Conservation (phyloP, 2,113 vertebrate species). For the Epinephelus fuscoguttatus region DNA sequence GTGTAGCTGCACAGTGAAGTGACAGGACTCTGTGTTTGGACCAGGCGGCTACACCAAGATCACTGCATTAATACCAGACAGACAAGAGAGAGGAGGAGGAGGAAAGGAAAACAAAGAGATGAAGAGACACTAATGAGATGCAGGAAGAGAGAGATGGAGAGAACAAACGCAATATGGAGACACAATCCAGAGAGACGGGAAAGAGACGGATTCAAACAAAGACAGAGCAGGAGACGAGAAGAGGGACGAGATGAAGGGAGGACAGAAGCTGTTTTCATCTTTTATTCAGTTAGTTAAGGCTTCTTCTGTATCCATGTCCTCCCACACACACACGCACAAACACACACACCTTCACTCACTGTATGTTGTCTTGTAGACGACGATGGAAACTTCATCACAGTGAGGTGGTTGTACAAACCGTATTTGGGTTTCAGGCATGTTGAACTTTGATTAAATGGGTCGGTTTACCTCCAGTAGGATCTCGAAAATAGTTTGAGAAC, state of each 20-base stretch:
- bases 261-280: slow-evolving; percentile 65
- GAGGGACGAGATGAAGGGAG: slow-evolving; percentile 54
- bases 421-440: background rate
- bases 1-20: slow-evolving; percentile 50
- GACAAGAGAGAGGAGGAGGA: slow-evolving; percentile 31
- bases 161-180: slow-evolving; percentile 24
- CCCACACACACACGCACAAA: slow-evolving; percentile 20
- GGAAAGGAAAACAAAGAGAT: slow-evolving; percentile 20
- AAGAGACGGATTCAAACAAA: slow-evolving; percentile 39
- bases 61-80: slow-evolving; percentile 38
- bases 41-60: slow-evolving; percentile 40
- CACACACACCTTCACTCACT: background rate
- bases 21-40: slow-evolving; percentile 57
- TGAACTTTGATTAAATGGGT: slow-evolving; percentile 2
- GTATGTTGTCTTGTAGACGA: background rate
- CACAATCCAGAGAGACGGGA: slow-evolving; percentile 37
- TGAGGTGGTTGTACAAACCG: background rate
- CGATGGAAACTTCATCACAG: slow-evolving; percentile 4
- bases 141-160: slow-evolving; percentile 15
- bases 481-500: background rate
- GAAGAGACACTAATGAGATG: slow-evolving; percentile 44
- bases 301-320: slow-evolving; percentile 48
- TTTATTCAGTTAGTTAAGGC: slow-evolving; percentile 64
- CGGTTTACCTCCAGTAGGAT: background rate
- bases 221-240: slow-evolving; percentile 18